Conservation (phyloP, 2,113 vertebrate species). For the Gavialis gangeticus region DNA sequence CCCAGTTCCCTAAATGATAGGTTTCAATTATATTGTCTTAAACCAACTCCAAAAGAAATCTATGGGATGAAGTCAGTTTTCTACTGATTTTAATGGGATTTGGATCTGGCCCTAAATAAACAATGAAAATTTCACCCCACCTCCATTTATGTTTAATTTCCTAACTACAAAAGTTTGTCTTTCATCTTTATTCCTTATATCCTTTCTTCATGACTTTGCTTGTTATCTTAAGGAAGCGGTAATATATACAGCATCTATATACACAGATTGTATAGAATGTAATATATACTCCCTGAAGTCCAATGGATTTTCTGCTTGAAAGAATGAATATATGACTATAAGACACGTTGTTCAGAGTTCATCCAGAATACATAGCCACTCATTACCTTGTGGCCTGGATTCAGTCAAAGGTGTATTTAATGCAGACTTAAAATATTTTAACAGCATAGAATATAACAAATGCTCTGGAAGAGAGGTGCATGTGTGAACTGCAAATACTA, state of each 20-base stretch:
- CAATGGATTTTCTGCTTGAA: conserved; percentile 35
- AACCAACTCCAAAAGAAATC: neutral
- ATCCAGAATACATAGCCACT: conserved; percentile 55
- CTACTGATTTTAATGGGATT: conserved; percentile 33
- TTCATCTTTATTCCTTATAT: conserved; percentile 66
- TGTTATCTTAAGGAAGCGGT: conserved; percentile 73
- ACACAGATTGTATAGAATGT: conserved; percentile 35
- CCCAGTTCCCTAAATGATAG: conserved; percentile 11
- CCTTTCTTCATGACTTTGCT: conserved; percentile 58
- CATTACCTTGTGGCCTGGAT: conserved; percentile 30
- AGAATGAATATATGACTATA: conserved; percentile 21
- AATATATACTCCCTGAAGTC: conserved; percentile 48
- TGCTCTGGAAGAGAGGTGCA: neutral
- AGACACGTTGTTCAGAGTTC: conserved; percentile 53
- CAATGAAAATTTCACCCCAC: conserved; percentile 53
- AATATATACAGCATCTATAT: conserved; percentile 69
- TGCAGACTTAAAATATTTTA: conserved; percentile 31
- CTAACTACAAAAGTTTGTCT: conserved; percentile 49
- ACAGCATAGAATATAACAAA: neutral
- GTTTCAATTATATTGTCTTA: neutral
- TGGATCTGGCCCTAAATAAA: conserved; percentile 56
- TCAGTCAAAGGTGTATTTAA: conserved; percentile 56
- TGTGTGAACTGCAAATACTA: neutral
- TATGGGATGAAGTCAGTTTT: conserved; percentile 16
- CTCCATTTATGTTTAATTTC: conserved; percentile 66